Evolutionary conservation across 2,888 invertebrate species (phyloP).

Genomic region (Chrysolina oricalcia): DNA sequence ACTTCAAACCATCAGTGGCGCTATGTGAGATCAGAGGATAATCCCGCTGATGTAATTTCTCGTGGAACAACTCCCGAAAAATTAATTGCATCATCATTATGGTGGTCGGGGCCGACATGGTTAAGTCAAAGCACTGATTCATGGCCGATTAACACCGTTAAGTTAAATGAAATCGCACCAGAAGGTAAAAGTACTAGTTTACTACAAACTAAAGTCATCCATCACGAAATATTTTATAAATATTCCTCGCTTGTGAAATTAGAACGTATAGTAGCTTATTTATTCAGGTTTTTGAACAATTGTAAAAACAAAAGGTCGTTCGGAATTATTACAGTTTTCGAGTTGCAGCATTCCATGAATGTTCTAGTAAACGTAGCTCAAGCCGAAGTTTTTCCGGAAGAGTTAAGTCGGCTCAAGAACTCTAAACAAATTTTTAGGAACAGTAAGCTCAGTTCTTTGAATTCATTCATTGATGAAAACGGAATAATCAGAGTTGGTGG

Average conservation of each 20-base stretch:
- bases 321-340: constrained; percentile 17
- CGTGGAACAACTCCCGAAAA: constrained; percentile 51
- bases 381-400: constrained; percentile 27
- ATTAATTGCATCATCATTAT: constrained; percentile 15
- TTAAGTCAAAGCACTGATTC: neutral
- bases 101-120: constrained; percentile 23
- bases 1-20: constrained; percentile 54
- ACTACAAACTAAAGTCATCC: neutral
- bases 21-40: constrained; percentile 56
- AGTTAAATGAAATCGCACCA: constrained; percentile 14
- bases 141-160: constrained; percentile 16
- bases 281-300: constrained; percentile 27
- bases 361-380: constrained; percentile 31
- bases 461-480: constrained; percentile 33
- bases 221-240: constrained; percentile 29
- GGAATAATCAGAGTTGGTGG: constrained; percentile 39
- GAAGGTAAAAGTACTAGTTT: constrained; percentile 10
- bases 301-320: neutral
- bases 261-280: constrained; percentile 24
- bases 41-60: constrained; percentile 63
- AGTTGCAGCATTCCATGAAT: constrained; percentile 17
- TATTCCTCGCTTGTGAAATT: constrained; percentile 28
- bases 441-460: constrained; percentile 27
- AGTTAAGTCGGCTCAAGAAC: constrained; percentile 16
- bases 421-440: too few species aligned